Conservation (phyloP, 1,140 invertebrate species). For the Glomeris maerens region DNA sequence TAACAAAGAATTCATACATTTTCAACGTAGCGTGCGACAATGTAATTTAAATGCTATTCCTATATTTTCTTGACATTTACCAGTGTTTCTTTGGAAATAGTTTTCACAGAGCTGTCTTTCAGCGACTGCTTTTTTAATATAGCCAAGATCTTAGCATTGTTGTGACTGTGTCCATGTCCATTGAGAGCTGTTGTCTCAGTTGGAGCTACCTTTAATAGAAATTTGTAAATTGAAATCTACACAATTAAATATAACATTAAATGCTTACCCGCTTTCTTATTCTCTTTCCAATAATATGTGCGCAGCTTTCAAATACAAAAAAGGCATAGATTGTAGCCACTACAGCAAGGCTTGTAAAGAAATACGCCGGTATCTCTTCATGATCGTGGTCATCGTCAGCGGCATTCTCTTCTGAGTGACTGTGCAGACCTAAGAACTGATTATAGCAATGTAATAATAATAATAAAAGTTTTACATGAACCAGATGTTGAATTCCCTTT, state of each 20-base stretch:
- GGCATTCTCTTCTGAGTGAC: constrained; percentile 15
- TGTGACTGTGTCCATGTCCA: too few species aligned
- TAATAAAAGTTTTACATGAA: too few species aligned
- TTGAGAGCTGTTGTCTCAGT: neutral
- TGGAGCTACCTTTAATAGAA: neutral
- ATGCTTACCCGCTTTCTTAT: neutral
- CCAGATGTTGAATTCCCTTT: too few species aligned
- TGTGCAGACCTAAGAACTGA: constrained; percentile 17
- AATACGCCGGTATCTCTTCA: constrained; percentile 18
- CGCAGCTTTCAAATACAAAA: constrained; percentile 24
- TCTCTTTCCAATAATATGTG: constrained; percentile 34
- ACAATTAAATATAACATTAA: neutral
- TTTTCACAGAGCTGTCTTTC: neutral
- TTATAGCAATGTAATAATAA: too few species aligned
- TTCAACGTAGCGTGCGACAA: neutral
- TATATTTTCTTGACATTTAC: too few species aligned
- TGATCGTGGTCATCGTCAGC: constrained; percentile 16
- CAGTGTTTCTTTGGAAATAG: neutral
- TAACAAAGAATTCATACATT: too few species aligned
- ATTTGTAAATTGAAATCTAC: neutral
- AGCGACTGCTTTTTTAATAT: neutral
- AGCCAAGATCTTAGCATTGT: neutral
- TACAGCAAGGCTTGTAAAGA: constrained; percentile 22
- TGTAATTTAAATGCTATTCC: constrained; percentile 4
- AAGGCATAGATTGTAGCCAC: constrained; percentile 25